These are phyloP conservation scores for Tychaedon coryphoeus DNA, from an alignment of 2,113 vertebrate species.

Conservation along the genomic window DNA sequence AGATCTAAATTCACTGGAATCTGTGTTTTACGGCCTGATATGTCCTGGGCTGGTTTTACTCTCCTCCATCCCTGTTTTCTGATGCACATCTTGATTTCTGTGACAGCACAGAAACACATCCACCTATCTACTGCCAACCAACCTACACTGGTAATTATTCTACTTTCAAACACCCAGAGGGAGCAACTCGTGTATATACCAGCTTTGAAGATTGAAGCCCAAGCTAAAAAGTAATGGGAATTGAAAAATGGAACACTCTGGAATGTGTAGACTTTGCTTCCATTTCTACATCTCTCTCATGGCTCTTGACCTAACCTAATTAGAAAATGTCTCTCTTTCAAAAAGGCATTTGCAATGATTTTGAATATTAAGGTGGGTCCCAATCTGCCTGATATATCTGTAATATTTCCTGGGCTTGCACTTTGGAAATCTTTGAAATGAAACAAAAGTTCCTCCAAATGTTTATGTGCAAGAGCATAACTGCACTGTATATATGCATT, in stretches of 20 bases:
- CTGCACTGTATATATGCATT: background rate
- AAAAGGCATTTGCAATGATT: background rate
- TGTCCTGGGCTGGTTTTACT: background rate
- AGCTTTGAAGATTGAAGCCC: background rate
- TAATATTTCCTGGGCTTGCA: background rate
- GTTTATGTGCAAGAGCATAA: background rate
- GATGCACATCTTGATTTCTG: background rate
- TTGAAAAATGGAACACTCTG: background rate
- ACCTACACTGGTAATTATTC: background rate
- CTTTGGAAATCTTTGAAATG: background rate
- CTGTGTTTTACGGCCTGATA: background rate
- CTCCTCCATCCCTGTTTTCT: background rate
- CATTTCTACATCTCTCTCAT: background rate
- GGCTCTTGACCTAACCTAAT: background rate
- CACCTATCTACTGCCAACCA: background rate
- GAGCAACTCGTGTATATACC: background rate
- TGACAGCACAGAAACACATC: background rate
- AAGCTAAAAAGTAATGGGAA: background rate
- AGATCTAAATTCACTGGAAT: background rate
- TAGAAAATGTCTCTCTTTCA: background rate
- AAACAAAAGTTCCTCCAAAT: background rate
- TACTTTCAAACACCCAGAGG: background rate
- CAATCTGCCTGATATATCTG: background rate
- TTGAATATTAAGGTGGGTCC: background rate
- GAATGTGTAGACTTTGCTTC: background rate